These are phyloP conservation scores for Teleogryllus occipitalis DNA, from an alignment of 1,140 invertebrate genomes.

Conservation along the genomic window DNA sequence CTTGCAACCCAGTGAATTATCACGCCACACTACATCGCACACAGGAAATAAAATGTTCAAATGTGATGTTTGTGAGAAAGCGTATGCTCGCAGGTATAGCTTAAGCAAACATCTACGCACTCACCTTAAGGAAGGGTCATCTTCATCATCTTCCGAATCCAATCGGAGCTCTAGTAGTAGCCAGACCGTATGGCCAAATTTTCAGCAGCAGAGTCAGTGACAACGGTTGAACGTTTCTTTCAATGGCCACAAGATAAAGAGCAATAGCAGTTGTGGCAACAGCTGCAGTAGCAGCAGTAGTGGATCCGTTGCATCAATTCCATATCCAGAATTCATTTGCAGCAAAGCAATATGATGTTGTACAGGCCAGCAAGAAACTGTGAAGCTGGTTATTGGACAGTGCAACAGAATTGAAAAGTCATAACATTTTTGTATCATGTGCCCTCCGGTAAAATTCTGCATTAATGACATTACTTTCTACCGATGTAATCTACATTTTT, in stretches of 20 bases:
- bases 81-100: background rate
- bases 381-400: too few species aligned
- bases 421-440: too few species aligned
- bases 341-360: too few species aligned
- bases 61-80: conserved; percentile 4
- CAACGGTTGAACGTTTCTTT: background rate
- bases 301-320: too few species aligned
- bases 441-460: too few species aligned
- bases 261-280: too few species aligned
- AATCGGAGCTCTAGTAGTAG: background rate
- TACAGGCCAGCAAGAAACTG: too few species aligned
- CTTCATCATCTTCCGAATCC: background rate
- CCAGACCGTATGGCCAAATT: background rate
- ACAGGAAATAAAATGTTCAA: conserved; percentile 10
- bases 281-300: too few species aligned
- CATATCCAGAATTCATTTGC: too few species aligned
- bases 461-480: background rate
- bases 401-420: too few species aligned
- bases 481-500: background rate
- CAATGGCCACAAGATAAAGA: too few species aligned
- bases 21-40: background rate
- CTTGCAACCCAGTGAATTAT: background rate
- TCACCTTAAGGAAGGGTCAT: background rate
- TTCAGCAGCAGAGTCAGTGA: background rate
- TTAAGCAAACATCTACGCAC: background rate